Evolutionary conservation across 2,888 invertebrate species (phyloP).

Genomic region (Lysandra coridon): DNA sequence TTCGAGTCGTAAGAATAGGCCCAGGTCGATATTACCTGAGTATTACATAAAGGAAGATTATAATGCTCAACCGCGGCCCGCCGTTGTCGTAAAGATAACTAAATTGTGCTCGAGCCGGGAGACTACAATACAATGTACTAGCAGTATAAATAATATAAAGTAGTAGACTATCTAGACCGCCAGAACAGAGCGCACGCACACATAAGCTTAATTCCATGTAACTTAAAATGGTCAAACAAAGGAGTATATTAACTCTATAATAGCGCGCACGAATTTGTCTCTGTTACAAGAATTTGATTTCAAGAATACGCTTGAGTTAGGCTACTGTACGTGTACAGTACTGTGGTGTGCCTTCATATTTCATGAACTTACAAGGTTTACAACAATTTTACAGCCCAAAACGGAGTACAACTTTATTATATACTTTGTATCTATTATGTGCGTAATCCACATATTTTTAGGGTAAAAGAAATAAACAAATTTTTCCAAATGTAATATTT

Average conservation of each 20-base stretch:
- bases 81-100: slow-evolving; percentile 14
- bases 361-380: background rate
- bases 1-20: background rate
- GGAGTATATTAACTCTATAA: too few species aligned
- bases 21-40: slow-evolving; percentile 11
- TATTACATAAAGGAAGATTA: slow-evolving; percentile 13
- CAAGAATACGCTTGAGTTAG: background rate
- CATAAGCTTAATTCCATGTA: too few species aligned
- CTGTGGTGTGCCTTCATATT: background rate
- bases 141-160: background rate
- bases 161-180: too few species aligned
- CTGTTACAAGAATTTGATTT: background rate
- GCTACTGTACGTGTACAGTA: background rate
- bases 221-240: too few species aligned
- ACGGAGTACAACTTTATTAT: background rate
- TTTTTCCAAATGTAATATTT: too few species aligned
- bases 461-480: background rate
- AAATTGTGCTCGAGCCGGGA: slow-evolving; percentile 11
- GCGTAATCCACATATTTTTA: background rate
- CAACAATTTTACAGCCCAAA: background rate
- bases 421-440: background rate
- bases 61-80: slow-evolving; percentile 1
- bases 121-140: slow-evolving; percentile 15
- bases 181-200: too few species aligned
- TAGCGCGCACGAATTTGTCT: too few species aligned